Conservation (phyloP, 2,797 vertebrate genomes). For the Amniataba percoides region DNA sequence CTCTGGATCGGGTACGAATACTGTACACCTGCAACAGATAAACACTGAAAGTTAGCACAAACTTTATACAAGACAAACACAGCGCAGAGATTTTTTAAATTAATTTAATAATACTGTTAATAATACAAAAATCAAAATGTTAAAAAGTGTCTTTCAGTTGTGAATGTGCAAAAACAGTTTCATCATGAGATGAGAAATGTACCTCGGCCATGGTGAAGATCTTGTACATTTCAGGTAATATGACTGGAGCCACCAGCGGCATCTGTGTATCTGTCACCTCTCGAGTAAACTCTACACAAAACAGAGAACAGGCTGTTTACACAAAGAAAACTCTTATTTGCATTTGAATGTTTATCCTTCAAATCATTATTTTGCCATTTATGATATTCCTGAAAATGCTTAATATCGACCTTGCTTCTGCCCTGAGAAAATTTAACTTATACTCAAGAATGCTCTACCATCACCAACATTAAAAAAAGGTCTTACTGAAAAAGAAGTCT, state of each 20-base stretch:
- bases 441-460: neutral
- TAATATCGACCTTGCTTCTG: neutral
- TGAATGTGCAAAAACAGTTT: neutral
- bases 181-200: neutral
- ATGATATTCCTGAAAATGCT: neutral
- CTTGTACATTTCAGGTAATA: slow-evolving; percentile 99
- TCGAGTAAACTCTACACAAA: slow-evolving; percentile 92
- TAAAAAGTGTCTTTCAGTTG: too few relatives aligned
- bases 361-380: neutral
- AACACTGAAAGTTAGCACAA: neutral
- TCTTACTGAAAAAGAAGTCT: too few relatives aligned
- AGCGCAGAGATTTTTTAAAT: too few relatives aligned
- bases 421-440: neutral
- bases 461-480: neutral
- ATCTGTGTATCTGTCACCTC: slow-evolving; percentile 99
- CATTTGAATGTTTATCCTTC: neutral
- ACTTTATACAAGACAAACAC: neutral
- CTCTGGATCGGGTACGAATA: slow-evolving; percentile 95
- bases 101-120: too few relatives aligned
- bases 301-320: neutral
- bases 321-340: neutral
- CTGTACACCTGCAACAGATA: slow-evolving; percentile 90
- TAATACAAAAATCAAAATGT: neutral
- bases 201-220: slow-evolving; percentile 99
- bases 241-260: slow-evolving; percentile 97